phyloP scores from a whole-genome alignment of 2,797 vertebrate genomes.

The Aythya fuligula region DNA sequence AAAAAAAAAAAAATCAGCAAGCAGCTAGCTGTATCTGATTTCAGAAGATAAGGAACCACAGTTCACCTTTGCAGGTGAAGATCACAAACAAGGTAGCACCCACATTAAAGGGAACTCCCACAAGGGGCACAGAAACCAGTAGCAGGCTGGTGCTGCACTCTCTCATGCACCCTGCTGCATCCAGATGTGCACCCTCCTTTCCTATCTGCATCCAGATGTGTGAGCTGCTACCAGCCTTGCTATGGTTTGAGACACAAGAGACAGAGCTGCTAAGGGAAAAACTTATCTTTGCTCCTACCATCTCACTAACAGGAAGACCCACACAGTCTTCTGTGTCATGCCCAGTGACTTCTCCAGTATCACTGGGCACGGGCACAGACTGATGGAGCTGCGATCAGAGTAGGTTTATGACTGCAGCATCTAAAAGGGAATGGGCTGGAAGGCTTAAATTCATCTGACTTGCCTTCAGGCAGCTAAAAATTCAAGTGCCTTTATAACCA shows the following conservation, averaged over 20 bases:
- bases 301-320: not conserved
- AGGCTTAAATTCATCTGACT: not conserved
- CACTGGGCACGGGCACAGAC: not conserved
- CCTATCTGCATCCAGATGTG: not conserved
- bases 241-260: not conserved
- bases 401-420: not conserved
- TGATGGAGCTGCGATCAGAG: rapidly evolving
- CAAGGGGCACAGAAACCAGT: rapidly evolving
- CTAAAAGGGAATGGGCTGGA: not conserved
- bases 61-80: not conserved
- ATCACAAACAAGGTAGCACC: not conserved
- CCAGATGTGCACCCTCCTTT: not conserved
- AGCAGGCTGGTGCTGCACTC: not conserved
- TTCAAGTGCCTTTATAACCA: not conserved
- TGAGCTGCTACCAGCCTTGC: not conserved
- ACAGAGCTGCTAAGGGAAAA: not conserved
- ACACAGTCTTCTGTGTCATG: not conserved
- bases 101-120: not conserved
- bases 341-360: not conserved
- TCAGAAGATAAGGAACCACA: not conserved
- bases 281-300: not conserved
- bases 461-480: not conserved
- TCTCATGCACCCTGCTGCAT: not conserved
- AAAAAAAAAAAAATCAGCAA: not conserved
- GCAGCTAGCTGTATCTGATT: not conserved